Percentiles rank a stretch among this genome's conserved stretches.
phyloP scores from a whole-genome alignment of 2,113 vertebrate genomes.

The Scomber scombrus region DNA sequence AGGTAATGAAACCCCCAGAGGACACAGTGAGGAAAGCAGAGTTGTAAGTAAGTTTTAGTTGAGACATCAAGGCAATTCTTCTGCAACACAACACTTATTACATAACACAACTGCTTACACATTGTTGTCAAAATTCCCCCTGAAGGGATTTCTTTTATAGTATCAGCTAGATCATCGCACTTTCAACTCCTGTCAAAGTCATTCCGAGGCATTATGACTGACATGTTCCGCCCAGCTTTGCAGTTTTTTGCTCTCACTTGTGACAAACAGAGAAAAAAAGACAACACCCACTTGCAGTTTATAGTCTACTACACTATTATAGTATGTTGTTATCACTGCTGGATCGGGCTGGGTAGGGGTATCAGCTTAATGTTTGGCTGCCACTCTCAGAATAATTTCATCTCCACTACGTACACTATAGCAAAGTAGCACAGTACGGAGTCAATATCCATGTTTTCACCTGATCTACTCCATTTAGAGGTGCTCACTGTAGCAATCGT shows the following conservation, averaged over 20 bases:
- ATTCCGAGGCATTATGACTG: conserved; percentile 36
- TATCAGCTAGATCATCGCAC: conserved; percentile 24
- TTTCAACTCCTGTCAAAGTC: conserved; percentile 40
- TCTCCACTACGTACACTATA: conserved; percentile 7
- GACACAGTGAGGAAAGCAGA: conserved; percentile 28
- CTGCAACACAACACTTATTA: conserved; percentile 46
- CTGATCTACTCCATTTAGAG: conserved; percentile 41
- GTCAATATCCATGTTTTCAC: conserved; percentile 32
- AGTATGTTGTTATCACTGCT: conserved; percentile 39
- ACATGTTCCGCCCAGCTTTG: conserved; percentile 30
- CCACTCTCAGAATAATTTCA: conserved; percentile 39
- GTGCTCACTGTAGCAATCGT: conserved; percentile 24
- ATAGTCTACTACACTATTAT: conserved; percentile 11
- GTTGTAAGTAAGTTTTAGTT: conserved; percentile 31
- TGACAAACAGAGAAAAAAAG: conserved; percentile 9
- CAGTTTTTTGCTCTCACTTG: conserved; percentile 31
- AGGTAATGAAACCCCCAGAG: conserved; percentile 63
- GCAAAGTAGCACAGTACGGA: conserved; percentile 20
- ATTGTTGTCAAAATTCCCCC: conserved; percentile 58
- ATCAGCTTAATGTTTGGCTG: conserved; percentile 48
- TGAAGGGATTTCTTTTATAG: conserved; percentile 52
- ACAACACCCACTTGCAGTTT: conserved; percentile 18
- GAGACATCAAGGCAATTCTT: conserved; percentile 55
- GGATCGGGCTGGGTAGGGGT: conserved; percentile 12
- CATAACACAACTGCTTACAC: conserved; percentile 41